Percentiles rank a stretch among this genome's conserved stretches.
These are phyloP conservation scores for Augochlorella aurata DNA, from an alignment of 2,888 invertebrate genomes.

Conservation along the genomic window DNA sequence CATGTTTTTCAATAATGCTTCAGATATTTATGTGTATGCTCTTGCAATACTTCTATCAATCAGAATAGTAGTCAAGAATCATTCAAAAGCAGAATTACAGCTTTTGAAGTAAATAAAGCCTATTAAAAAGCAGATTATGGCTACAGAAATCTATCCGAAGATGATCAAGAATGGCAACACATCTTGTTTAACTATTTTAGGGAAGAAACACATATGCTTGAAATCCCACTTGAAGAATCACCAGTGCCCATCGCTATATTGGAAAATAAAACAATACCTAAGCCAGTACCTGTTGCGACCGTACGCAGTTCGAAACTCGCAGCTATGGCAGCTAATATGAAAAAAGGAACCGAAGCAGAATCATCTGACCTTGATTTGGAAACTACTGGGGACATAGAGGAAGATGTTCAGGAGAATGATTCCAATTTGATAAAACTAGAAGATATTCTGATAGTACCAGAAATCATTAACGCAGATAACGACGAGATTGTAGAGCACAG, in stretches of 20 bases:
- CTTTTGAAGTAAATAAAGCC: slow-evolving; percentile 19
- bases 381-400: slow-evolving; percentile 54
- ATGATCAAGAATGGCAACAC: slow-evolving; percentile 56
- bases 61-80: slow-evolving; percentile 38
- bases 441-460: slow-evolving; percentile 73
- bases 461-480: slow-evolving; percentile 40
- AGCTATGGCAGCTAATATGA: slow-evolving; percentile 80
- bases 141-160: slow-evolving; percentile 42
- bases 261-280: slow-evolving; percentile 56
- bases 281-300: slow-evolving; percentile 75
- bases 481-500: slow-evolving; percentile 14
- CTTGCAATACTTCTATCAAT: slow-evolving; percentile 43
- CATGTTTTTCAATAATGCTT: slow-evolving; percentile 42
- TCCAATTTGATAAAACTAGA: slow-evolving; percentile 67
- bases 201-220: slow-evolving; percentile 77
- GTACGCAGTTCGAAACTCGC: slow-evolving; percentile 78
- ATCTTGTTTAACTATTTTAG: slow-evolving; percentile 71
- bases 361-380: slow-evolving; percentile 58
- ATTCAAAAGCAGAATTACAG: slow-evolving; percentile 28
- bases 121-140: slow-evolving; percentile 43
- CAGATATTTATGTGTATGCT: slow-evolving; percentile 38
- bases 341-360: slow-evolving; percentile 66
- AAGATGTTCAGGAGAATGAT: slow-evolving; percentile 59
- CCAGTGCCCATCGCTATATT: slow-evolving; percentile 42
- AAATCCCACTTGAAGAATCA: slow-evolving; percentile 69